Percentiles rank a stretch among this genome's conserved stretches.
Evolutionary conservation across 1,140 invertebrate genomes (phyloP).

Genomic region (Galleria mellonella): DNA sequence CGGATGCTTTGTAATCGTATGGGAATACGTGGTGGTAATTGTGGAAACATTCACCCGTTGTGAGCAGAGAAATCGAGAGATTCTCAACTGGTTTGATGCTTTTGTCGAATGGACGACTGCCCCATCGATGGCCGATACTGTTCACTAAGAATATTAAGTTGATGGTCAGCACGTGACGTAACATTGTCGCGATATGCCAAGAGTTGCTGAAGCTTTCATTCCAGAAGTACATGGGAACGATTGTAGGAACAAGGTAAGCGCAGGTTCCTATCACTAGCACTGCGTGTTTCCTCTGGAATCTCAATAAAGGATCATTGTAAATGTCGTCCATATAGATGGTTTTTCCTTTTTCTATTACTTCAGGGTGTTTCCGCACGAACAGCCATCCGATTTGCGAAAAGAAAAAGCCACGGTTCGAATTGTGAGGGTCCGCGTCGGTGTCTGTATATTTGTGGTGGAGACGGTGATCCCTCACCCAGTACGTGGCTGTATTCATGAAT

Average conservation of each 20-base stretch:
- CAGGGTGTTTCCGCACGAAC: not conserved
- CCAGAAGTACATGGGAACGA: not conserved
- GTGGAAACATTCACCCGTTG: not conserved
- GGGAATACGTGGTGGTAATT: not conserved
- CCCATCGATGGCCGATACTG: not conserved
- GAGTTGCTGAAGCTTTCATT: not conserved
- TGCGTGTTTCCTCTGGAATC: not conserved
- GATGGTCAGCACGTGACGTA: not conserved
- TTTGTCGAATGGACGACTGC: not conserved
- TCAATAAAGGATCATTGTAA: not conserved
- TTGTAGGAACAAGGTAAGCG: not conserved
- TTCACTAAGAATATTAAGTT: not conserved
- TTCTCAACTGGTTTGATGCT: not conserved
- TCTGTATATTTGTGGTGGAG: not conserved
- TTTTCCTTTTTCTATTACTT: not conserved
- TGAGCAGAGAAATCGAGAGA: not conserved
- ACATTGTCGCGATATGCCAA: not conserved
- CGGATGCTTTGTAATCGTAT: not conserved
- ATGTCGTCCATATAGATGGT: not conserved
- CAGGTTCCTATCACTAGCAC: not conserved
- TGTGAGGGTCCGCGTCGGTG: not conserved
- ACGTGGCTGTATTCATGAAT: not conserved
- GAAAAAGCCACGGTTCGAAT: not conserved
- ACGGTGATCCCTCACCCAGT: not conserved
- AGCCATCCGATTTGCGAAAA: not conserved